Percentiles rank a stretch among this genome's conserved stretches.
phyloP scores from a whole-genome alignment of 1,140 invertebrate genomes.

The Pseudomyrmex cubaensis region DNA sequence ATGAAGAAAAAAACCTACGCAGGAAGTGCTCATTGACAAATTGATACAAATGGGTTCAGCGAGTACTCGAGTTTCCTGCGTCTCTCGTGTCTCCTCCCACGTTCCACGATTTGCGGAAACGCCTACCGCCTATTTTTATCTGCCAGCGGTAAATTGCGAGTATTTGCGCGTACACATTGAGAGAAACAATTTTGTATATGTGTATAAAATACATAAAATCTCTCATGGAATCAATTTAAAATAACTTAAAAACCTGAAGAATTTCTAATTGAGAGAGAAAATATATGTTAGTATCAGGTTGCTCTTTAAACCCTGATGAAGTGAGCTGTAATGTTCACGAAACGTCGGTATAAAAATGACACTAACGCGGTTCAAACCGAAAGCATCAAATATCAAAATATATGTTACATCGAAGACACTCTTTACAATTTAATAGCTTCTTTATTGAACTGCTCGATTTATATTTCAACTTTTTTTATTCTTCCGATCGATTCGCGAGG shows the following conservation, averaged over 20 bases:
- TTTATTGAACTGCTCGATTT: not conserved
- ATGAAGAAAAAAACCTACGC: conserved; percentile 8
- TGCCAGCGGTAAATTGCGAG: not conserved
- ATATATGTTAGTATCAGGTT: not conserved
- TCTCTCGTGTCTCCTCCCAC: conserved; percentile 26
- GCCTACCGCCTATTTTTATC: conserved; percentile 10
- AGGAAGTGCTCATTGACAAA: conserved; percentile 57
- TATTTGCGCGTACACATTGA: not conserved
- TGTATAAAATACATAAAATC: too few relatives aligned
- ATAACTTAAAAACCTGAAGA: not conserved
- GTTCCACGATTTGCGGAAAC: conserved; percentile 28
- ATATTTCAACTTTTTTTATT: conserved; percentile 20
- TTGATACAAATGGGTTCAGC: conserved; percentile 52
- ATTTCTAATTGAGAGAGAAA: not conserved
- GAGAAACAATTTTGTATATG: too few relatives aligned
- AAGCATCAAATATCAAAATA: too few relatives aligned
- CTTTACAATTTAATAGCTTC: not conserved
- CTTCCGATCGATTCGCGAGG: conserved; percentile 7
- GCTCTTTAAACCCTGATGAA: too few relatives aligned
- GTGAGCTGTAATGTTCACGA: too few relatives aligned
- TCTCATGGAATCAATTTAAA: not conserved
- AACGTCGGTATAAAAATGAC: too few relatives aligned
- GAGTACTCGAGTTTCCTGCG: conserved; percentile 1
- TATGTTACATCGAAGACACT: too few relatives aligned
- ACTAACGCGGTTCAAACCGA: too few relatives aligned